These are phyloP conservation scores for Rhabdornis inornatus DNA, from an alignment of 2,113 vertebrate genomes.

Conservation along the genomic window DNA sequence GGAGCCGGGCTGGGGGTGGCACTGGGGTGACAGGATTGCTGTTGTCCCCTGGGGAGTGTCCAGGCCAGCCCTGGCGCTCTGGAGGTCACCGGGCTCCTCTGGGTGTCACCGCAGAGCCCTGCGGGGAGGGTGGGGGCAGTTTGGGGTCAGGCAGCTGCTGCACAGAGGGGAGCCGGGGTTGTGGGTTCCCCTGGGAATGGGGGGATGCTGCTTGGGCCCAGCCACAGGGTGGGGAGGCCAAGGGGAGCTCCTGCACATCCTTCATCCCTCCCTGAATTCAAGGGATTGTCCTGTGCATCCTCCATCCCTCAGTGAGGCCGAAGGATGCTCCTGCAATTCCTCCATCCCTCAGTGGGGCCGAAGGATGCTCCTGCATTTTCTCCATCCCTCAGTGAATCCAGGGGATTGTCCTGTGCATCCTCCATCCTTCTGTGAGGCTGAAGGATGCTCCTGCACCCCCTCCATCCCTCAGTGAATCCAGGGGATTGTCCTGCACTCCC, in stretches of 20 bases:
- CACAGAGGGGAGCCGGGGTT: fast-evolving
- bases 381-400: fast-evolving
- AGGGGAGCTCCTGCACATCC: neutral
- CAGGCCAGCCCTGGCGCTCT: neutral
- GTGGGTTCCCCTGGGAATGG: neutral
- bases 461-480: fast-evolving
- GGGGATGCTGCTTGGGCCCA: fast-evolving
- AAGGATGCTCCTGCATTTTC: neutral
- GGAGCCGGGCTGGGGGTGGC: neutral
- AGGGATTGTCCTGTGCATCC: neutral
- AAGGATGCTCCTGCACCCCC: neutral
- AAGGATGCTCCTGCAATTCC: too few relatives aligned
- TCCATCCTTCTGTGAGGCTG: neutral
- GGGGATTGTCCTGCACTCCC: neutral
- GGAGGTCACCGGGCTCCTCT: fast-evolving
- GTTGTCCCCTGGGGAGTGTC: fast-evolving
- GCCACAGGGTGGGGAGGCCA: fast-evolving
- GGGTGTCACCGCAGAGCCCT: neutral
- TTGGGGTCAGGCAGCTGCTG: neutral
- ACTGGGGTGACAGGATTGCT: neutral
- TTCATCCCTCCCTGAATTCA: too few relatives aligned
- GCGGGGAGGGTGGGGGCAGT: fast-evolving
- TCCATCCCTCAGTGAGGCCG: fast-evolving
- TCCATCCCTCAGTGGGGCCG: too few relatives aligned
- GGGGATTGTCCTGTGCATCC: neutral